Evolutionary conservation across 2,113 vertebrate genomes (phyloP).

Genomic region (Saccopteryx bilineata): DNA sequence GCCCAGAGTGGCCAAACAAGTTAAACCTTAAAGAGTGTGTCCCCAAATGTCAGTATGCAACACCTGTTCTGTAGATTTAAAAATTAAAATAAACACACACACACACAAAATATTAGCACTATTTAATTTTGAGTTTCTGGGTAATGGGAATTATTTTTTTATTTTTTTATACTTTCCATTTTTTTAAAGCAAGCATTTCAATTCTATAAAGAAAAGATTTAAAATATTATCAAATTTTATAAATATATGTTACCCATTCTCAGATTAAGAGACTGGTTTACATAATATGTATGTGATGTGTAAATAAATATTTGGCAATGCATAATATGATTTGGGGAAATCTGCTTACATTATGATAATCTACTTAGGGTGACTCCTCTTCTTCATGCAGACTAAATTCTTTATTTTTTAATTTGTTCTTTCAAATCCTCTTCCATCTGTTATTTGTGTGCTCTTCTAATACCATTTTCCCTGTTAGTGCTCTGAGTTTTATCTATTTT

Average conservation of each 20-base stretch:
- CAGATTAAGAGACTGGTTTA: not conserved
- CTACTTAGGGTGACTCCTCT: conserved; percentile 59
- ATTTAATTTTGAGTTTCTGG: not conserved
- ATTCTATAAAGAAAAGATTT: not conserved
- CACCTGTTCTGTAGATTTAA: not conserved
- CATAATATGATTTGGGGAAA: conserved; percentile 43
- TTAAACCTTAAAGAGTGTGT: not conserved
- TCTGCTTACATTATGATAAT: conserved; percentile 67
- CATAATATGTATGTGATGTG: not conserved
- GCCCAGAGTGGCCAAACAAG: not conserved
- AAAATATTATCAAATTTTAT: not conserved
- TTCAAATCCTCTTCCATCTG: conserved; percentile 68
- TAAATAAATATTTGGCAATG: conserved; percentile 56
- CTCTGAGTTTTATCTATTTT: not conserved
- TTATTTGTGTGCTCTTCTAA: conserved; percentile 40
- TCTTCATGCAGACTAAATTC: conserved; percentile 52
- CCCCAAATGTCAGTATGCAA: not conserved
- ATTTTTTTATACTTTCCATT: not conserved
- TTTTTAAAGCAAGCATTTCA: conserved; percentile 36
- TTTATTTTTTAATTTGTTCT: conserved; percentile 63
- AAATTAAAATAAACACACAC: not conserved
- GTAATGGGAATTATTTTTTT: not conserved
- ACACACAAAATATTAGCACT: not conserved
- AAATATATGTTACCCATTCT: not conserved
- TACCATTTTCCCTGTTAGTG: not conserved